Evolutionary conservation across 2,888 invertebrate genomes (phyloP), one percentile per base, ranked within the genome.

Genomic region (Ormyrus pomaceus): DNA sequence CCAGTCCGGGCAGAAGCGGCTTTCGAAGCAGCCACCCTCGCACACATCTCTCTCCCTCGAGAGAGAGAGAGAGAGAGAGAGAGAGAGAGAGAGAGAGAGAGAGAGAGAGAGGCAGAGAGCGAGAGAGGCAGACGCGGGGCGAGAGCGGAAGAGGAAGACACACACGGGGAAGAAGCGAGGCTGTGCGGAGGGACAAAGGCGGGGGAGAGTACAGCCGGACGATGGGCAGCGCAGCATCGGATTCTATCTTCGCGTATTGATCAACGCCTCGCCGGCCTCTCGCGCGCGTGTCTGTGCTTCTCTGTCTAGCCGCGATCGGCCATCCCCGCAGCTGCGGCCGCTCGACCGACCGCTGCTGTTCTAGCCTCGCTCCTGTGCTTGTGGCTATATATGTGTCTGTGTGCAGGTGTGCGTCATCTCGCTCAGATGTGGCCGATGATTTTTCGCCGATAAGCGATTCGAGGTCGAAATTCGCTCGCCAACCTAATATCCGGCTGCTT

Each of bases 201-300:
- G 59, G 79, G 80, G 56, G 83, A 77, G 73, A 82, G 82, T 83
- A 83, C 19, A 61, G 50, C 68, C 81, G 84, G 84, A 83, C 78
- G 83, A 77, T 80, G 83, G 86, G 80, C 86, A 86, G 87, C 85
- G 85, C 86, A 89, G 90, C 90, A 90, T 89, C 87, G 90, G 90
- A 90, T 91, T 90, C 90, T 91, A 90, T 91, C 90, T 91, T 91
- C 89, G 88, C 89, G 90, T 91, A 91, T 91, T 90, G 90, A 91
- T 91, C 90, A 90, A 91, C 89, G 90, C 89, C 90, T 90, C 89
- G 87, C 89, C 88, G 88, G 89, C 87, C 87, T 87, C 85, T 56
- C 56, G 8, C 34, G 34, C 34, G 34, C 34, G 34, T 34, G 34
- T 34, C 34, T 34, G 34, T 34, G 34, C 34, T 34, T 34, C 48